Evolutionary conservation across 2,113 vertebrate genomes (phyloP), one percentile per base, ranked within the genome.

Genomic region (Channa argus): DNA sequence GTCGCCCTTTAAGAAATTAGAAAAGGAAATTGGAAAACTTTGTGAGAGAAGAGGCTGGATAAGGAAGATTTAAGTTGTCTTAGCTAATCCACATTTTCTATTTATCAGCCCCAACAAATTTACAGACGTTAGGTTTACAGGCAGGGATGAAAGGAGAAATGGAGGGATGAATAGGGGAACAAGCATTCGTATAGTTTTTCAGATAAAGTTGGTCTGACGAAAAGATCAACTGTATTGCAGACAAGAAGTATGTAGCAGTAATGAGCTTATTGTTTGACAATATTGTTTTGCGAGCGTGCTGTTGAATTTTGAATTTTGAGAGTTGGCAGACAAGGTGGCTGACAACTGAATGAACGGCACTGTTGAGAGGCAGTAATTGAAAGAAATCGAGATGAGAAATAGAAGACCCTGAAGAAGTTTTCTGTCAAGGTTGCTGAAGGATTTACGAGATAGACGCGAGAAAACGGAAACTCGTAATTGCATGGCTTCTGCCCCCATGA

Each of bases 401-500:
- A 55, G 46, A 71, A 70, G 49, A 50, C 63, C 37, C 10, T 46
- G 51, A 49, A 78, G 59, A 68, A 86, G 70, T 60, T 84, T 77
- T 79, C 80, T 67, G 65, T 80, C 65, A 80, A 82, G 80, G 77
- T 89, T 89, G 77, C 58, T 56, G 75, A 79, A 69, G 76, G 85
- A 79, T 86, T 84, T 73, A 79, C 45, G 6, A 77, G 71, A 74
- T 55, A 61, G 74, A 67, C 15, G 76, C 74, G 60, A 64, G 58
- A 74, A 71, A 79, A 77, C 50, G 75, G 83, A 88, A 77, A 79
- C 83, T 80, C 61, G 72, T 89, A 85, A 92, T 91, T 91, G 84
- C 77, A 66, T 10, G 76, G 77, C 78, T 84, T 82, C 77, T 86
- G 79, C 82, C 70, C 77, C 52, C 43, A 2, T 77, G 70, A 84